Evolutionary conservation across 2,797 vertebrate species (phyloP), one percentile per base, ranked within the genome.

Genomic region (Holocentrus rufus): DNA sequence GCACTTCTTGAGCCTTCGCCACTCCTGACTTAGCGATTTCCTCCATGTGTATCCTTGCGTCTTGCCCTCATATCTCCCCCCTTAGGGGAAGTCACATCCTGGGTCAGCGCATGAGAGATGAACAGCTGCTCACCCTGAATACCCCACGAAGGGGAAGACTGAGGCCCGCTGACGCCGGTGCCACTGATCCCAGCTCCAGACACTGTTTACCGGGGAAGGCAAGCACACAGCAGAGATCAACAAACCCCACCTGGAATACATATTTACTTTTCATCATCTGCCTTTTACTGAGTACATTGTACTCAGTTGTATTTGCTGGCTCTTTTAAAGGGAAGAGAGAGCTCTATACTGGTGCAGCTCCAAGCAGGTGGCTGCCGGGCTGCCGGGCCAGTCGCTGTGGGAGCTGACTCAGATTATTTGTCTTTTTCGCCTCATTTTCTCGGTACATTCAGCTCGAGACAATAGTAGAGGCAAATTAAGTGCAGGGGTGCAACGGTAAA

Each of bases 241-340:
- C 74, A 74, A 56, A 52, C 1, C 49, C 78, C 73, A 82, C 60
- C 81, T 85, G 78, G 76, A 81, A 80, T 82, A 81, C 58, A 63
- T 84, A 84, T 89, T 88, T 89, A 74, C 81, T 74, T 87, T 87
- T 90, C 79, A 91, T 85, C 79, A 85, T 82, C 81, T 77, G 69
- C 57, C 74, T 88, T 76, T 74, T 81, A 65, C 50, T 67, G 31
- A 34, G 31, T 55, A 72, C 65, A 87, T 71, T 80, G 56, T 69
- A 47, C 74, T 69, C 78, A 14, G 60, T 74, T 82, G 63, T 85
- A 73, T 87, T 78, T 79, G 46, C 53, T 18, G 27, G 65, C 42
- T 34, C 62, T 79, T 77, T 76, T 74, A 49, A 61, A 79, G 67
- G 65, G 70, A 9, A 44, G 60, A 75, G 23, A 44, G 42, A 39